Evolutionary conservation across 2,888 invertebrate genomes (phyloP).

Genomic region (Heteropelma amictum): DNA sequence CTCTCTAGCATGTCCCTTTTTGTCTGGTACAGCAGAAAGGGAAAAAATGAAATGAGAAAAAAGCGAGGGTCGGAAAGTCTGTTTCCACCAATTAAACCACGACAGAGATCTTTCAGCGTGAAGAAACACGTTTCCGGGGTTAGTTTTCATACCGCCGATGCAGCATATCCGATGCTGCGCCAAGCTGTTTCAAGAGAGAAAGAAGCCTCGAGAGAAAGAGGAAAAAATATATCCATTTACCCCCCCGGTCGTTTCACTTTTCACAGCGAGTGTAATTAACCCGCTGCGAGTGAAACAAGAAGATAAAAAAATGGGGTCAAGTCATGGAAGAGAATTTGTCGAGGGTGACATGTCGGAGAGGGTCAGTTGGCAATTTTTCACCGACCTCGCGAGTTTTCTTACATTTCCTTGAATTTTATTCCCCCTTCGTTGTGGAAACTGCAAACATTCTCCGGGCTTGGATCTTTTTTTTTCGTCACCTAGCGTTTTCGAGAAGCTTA

Average conservation of each 20-base stretch:
- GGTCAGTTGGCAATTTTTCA: constrained; percentile 44
- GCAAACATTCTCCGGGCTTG: too few species aligned
- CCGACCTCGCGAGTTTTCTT: constrained; percentile 20
- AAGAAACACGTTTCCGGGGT: constrained; percentile 1
- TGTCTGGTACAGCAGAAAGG: neutral
- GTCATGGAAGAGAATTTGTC: constrained; percentile 15
- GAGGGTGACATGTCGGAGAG: constrained; percentile 35
- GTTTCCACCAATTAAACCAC: constrained; percentile 42
- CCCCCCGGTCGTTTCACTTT: constrained; percentile 18
- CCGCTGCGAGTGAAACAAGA: constrained; percentile 34
- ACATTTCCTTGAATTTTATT: neutral
- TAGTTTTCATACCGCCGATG: constrained; percentile 25
- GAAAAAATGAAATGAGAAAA: constrained; percentile 5
- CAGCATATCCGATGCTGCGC: constrained; percentile 31
- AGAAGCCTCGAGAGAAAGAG: neutral
- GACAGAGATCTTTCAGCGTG: constrained; percentile 32
- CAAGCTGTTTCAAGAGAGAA: constrained; percentile 25
- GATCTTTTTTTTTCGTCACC: neutral
- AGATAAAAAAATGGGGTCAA: constrained; percentile 52
- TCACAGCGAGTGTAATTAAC: constrained; percentile 50
- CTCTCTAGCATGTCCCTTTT: too few species aligned
- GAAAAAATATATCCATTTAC: constrained; percentile 34
- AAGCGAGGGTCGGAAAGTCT: constrained; percentile 12
- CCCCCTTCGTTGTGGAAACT: neutral
- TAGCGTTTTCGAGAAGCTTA: neutral